Evolutionary conservation across 2,888 invertebrate genomes (phyloP).

Genomic region (Rhingia rostrata): DNA sequence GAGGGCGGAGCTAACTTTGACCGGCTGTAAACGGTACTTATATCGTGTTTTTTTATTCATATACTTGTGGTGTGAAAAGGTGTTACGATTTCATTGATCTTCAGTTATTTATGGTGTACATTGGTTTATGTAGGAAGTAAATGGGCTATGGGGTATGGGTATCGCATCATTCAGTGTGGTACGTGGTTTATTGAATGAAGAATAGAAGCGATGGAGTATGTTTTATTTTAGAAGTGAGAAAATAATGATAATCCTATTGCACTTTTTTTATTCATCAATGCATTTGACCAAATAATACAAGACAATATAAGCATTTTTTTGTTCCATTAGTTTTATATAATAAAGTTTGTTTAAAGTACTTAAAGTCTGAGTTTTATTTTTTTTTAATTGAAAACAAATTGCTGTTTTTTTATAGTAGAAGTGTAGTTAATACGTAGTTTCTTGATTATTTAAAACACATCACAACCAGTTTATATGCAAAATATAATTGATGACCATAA

Average conservation of each 20-base stretch:
- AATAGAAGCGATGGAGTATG: constrained; percentile 23
- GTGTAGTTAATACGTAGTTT: constrained; percentile 7
- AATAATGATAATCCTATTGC: no score
- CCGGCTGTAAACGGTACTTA: constrained; percentile 66
- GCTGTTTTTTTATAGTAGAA: constrained; percentile 4
- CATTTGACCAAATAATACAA: no score
- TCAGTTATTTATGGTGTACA: constrained; percentile 60
- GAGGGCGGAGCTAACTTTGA: constrained; percentile 57
- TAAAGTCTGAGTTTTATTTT: background rate
- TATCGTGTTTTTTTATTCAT: constrained; percentile 36
- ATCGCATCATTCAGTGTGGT: constrained; percentile 43
- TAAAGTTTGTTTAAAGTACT: no score
- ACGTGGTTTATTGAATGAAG: constrained; percentile 45
- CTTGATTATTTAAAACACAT: background rate
- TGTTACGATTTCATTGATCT: constrained; percentile 71
- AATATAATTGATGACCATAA: constrained; percentile 47
- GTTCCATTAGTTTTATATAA: no score
- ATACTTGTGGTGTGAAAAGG: constrained; percentile 48
- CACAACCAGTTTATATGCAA: constrained; percentile 52
- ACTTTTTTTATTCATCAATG: no score
- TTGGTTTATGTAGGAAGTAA: constrained; percentile 63
- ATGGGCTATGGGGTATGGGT: constrained; percentile 46
- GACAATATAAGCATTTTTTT: no score
- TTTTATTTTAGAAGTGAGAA: background rate
- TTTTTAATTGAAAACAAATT: background rate